Base-by-base conservation (phyloP, 2,797 vertebrate genomes). In the Sphenodon punctatus region DNA sequence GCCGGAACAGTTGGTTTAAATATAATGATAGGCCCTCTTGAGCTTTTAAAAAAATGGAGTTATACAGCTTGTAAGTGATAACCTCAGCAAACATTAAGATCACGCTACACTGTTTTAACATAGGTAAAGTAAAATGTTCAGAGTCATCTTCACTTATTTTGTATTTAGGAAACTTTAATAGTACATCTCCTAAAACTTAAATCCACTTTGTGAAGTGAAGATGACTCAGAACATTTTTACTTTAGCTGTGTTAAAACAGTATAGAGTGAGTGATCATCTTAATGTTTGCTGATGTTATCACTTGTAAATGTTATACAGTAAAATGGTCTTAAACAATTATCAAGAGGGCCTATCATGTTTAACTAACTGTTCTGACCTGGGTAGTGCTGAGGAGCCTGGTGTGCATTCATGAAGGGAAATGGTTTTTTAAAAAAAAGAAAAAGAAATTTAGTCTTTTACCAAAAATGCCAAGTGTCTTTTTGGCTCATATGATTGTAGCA, bases 151-250 rank as follows among this genome's bases (percentile, higher is more conserved):
- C 0, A 0, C 64, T 63, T 34, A n/a, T n/a, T n/a, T n/a, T n/a
- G n/a, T n/a, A n/a, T n/a, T n/a, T n/a, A n/a, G n/a, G n/a, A n/a
- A n/a, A n/a, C n/a, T n/a, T n/a, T n/a, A n/a, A n/a, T n/a, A n/a
- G n/a, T n/a, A n/a, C 23, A 3, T 23, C 42, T 10, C 10, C 36
- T 46, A 15, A 11, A 10, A 25, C 30, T 10, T 45, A 10, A 55
- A 53, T 23, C 4, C 1, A 1, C 75, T 13, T 1, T 2, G 59
- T 46, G 49, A 34, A 63, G 64, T 0, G 0, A 32, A 71, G 13
- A 51, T 25, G 9, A 43, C 56, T 74, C 41, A 77, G 49, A 69
- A 39, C 34, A 70, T 42, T 34, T 20, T 39, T 48, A 1, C 58
- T 14, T 45, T 53, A 56, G 17, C 46, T 36, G 0, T 19, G n/a